Conservation (phyloP, 2,888 invertebrate species). For the Tuta absoluta region DNA sequence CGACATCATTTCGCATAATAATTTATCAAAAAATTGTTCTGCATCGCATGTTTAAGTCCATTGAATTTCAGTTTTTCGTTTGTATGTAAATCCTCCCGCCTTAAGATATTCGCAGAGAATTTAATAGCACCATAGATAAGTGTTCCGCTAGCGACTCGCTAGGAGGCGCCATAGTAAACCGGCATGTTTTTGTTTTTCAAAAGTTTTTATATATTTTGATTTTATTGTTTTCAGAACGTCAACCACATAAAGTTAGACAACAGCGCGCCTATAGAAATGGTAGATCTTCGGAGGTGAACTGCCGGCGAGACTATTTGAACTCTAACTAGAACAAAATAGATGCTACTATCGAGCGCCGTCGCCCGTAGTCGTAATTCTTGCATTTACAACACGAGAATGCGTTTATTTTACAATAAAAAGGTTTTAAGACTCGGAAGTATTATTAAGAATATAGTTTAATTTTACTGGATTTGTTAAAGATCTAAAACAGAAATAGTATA, state of each 20-base stretch:
- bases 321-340: constrained; percentile 16
- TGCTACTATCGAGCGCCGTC: background rate
- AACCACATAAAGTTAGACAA: constrained; percentile 86
- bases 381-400: background rate
- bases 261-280: constrained; percentile 83
- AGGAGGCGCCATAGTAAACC: no score
- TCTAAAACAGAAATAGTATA: no score
- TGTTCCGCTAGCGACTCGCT: no score
- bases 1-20: no score
- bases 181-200: no score
- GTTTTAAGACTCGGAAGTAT: background rate
- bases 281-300: constrained; percentile 87
- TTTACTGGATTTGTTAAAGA: background rate
- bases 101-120: no score
- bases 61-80: no score
- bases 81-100: no score
- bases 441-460: background rate
- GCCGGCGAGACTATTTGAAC: background rate
- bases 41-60: no score
- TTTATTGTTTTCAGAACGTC: constrained; percentile 81
- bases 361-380: background rate
- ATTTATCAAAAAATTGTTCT: no score
- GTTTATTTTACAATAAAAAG: background rate
- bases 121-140: no score
- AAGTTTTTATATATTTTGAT: background rate